These are phyloP conservation scores for Boulengerochromis microlepis DNA, from an alignment of 2,113 vertebrate species.

Conservation along the genomic window DNA sequence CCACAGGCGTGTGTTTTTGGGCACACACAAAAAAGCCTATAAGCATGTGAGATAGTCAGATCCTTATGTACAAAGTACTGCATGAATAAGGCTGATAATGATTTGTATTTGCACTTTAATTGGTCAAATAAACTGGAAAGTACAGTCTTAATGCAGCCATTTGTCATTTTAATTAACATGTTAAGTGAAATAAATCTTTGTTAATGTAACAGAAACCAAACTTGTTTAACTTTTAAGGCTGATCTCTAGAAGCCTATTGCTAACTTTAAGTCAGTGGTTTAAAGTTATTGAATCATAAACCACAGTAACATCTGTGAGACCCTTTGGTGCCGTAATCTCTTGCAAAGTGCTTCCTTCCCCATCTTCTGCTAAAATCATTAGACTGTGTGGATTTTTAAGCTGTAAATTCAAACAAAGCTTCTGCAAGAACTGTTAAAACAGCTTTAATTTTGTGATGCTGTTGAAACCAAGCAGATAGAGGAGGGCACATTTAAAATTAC, in stretches of 20 bases:
- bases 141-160: neutral
- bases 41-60: neutral
- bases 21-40: neutral
- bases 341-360: neutral
- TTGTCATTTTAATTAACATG: neutral
- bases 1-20: neutral
- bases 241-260: neutral
- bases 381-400: neutral
- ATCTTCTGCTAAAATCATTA: neutral
- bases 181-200: neutral
- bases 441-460: neutral
- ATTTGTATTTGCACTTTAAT: neutral
- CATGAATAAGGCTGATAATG: neutral
- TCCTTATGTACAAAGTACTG: neutral
- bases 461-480: neutral
- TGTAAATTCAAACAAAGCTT: neutral
- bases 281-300: neutral
- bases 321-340: neutral
- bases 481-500: neutral
- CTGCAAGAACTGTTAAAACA: neutral
- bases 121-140: neutral
- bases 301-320: neutral
- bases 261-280: neutral
- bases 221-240: neutral
- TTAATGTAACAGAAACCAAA: neutral